Percentiles rank a stretch among this genome's conserved stretches.
Evolutionary conservation across 2,797 vertebrate genomes (phyloP).

Genomic region (Heteromormyrus szaboi): DNA sequence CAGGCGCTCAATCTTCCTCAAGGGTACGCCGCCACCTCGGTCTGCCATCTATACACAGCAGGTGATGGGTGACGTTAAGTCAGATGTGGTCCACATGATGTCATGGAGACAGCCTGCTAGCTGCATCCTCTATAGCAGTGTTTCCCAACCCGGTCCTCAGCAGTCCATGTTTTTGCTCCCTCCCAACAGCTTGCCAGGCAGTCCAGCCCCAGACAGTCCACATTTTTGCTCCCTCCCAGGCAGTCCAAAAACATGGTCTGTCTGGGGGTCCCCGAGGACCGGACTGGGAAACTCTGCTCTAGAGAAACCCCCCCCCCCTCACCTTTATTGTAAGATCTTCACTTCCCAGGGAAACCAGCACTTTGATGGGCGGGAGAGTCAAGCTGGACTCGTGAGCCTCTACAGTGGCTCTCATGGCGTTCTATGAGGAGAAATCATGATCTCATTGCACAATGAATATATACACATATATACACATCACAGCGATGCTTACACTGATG

Average conservation of each 20-base stretch:
- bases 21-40: constrained; percentile 86
- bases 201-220: background rate
- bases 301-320: constrained; percentile 17
- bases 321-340: constrained; percentile 98
- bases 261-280: background rate
- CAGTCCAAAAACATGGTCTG: background rate
- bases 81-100: background rate
- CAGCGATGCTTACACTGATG: background rate
- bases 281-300: background rate
- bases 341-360: constrained; percentile 81
- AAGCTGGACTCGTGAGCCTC: constrained; percentile 79
- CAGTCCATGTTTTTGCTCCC: background rate
- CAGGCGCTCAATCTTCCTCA: constrained; percentile 84
- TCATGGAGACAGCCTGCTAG: background rate
- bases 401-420: constrained; percentile 94
- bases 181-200: background rate
- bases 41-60: constrained; percentile 78
- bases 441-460: background rate
- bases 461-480: background rate
- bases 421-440: constrained; percentile 59
- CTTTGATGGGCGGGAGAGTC: constrained; percentile 76
- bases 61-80: background rate
- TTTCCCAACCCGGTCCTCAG: background rate
- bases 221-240: background rate
- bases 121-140: background rate